These are phyloP conservation scores for Cichlasoma orientale DNA, from an alignment of 2,797 vertebrate genomes.

Conservation along the genomic window DNA sequence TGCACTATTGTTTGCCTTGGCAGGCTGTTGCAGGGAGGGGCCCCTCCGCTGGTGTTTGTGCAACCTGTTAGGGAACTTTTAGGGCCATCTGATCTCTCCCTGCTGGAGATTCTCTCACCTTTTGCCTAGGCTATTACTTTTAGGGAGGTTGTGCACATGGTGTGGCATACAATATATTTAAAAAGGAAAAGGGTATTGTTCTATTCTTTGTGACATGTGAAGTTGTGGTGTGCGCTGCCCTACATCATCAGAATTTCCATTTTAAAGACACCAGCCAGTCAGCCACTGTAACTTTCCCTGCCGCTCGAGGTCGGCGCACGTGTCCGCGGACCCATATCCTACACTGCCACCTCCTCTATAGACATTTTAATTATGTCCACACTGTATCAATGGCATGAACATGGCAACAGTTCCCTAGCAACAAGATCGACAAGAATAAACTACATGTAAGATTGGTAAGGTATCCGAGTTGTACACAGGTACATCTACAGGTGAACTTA, in stretches of 20 bases:
- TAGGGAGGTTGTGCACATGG: slow-evolving; percentile 1
- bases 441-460: slow-evolving; percentile 73
- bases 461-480: slow-evolving; percentile 71
- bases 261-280: not conserved
- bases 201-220: not conserved
- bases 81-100: slow-evolving; percentile 75
- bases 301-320: slow-evolving; percentile 3
- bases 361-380: slow-evolving; percentile 78
- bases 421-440: slow-evolving; percentile 81
- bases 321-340: slow-evolving; percentile 50
- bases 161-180: slow-evolving; percentile 1
- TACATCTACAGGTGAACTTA: slow-evolving; percentile 61
- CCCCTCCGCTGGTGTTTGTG: slow-evolving; percentile 76
- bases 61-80: slow-evolving; percentile 85
- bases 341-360: slow-evolving; percentile 65
- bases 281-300: slow-evolving; percentile 8
- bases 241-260: not conserved
- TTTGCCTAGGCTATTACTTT: slow-evolving; percentile 42
- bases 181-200: not conserved
- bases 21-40: slow-evolving; percentile 83
- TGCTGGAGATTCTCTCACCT: slow-evolving; percentile 60
- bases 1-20: slow-evolving; percentile 85
- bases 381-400: slow-evolving; percentile 76
- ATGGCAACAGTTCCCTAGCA: slow-evolving; percentile 84
- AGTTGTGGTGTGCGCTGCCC: not conserved